phyloP scores from a whole-genome alignment of 2,797 vertebrate genomes.

The Discoglossus pictus region DNA sequence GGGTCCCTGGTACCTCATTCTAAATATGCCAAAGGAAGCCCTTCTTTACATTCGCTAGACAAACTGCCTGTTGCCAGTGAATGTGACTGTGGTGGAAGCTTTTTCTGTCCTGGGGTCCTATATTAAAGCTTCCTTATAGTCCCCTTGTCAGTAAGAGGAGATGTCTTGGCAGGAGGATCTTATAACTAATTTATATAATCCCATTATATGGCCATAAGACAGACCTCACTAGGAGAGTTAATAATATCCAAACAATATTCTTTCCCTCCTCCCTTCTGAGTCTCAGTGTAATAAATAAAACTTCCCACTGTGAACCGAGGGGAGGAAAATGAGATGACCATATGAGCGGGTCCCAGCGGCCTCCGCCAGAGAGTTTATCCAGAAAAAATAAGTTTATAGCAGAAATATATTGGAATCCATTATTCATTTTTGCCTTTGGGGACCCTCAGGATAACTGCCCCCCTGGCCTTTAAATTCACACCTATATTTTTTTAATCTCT shows the following conservation, averaged over 20 bases:
- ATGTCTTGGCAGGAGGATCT: too few species aligned
- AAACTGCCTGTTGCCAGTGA: too few species aligned
- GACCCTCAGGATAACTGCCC: constrained; percentile 25
- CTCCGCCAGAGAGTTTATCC: constrained; percentile 27
- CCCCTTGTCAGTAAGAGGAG: too few species aligned
- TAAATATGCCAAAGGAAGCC: too few species aligned
- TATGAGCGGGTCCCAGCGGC: constrained; percentile 34
- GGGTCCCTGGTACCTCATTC: too few species aligned
- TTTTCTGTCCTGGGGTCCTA: too few species aligned
- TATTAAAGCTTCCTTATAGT: too few species aligned
- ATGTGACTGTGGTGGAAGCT: too few species aligned
- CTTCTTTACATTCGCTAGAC: too few species aligned
- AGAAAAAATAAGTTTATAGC: constrained; percentile 37
- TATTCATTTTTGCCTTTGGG: constrained; percentile 46
- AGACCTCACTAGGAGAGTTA: too few species aligned
- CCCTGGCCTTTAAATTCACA: constrained; percentile 53
- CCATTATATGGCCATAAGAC: too few species aligned
- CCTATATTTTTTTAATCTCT: constrained; percentile 66
- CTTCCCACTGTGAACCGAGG: constrained; percentile 27
- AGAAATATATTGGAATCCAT: constrained; percentile 49
- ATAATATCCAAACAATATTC: constrained; percentile 8
- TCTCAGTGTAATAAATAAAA: constrained; percentile 49
- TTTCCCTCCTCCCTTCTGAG: constrained; percentile 4
- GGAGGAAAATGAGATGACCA: constrained; percentile 49
- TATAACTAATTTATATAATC: too few species aligned